Evolutionary conservation across 2,888 invertebrate genomes (phyloP).

Genomic region (Drosophila villosipedis): DNA sequence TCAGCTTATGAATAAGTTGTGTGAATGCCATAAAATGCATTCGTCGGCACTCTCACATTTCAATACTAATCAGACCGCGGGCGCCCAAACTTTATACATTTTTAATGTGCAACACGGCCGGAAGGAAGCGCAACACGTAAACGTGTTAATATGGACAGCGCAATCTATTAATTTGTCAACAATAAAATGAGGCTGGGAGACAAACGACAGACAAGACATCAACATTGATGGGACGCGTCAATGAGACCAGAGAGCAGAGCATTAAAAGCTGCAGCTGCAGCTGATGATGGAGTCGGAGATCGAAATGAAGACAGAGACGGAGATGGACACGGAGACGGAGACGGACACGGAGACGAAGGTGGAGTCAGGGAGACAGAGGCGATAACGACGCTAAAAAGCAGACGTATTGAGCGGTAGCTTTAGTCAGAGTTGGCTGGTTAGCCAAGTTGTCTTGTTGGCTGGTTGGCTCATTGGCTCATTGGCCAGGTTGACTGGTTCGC

Average conservation of each 20-base stretch:
- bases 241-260: conserved; percentile 46
- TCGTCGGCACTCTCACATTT: conserved; percentile 42
- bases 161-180: conserved; percentile 84
- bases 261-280: conserved; percentile 10
- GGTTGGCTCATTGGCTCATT: background rate
- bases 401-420: conserved; percentile 35
- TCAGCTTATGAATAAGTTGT: conserved; percentile 64
- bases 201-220: conserved; percentile 46
- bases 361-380: conserved; percentile 15
- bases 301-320: background rate
- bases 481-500: conserved; percentile 51
- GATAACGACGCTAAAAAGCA: conserved; percentile 48
- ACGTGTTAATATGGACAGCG: conserved; percentile 82
- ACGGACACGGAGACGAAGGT: background rate
- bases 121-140: conserved; percentile 81
- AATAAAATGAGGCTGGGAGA: conserved; percentile 70
- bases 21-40: conserved; percentile 68
- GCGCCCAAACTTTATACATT: conserved; percentile 60
- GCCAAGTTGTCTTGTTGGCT: conserved; percentile 20
- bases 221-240: conserved; percentile 49
- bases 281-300: background rate
- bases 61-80: conserved; percentile 74
- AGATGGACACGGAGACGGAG: background rate
- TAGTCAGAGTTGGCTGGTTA: conserved; percentile 6
- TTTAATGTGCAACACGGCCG: conserved; percentile 72